phyloP scores from a whole-genome alignment of 2,113 vertebrate species.

The Tetrao urogallus region DNA sequence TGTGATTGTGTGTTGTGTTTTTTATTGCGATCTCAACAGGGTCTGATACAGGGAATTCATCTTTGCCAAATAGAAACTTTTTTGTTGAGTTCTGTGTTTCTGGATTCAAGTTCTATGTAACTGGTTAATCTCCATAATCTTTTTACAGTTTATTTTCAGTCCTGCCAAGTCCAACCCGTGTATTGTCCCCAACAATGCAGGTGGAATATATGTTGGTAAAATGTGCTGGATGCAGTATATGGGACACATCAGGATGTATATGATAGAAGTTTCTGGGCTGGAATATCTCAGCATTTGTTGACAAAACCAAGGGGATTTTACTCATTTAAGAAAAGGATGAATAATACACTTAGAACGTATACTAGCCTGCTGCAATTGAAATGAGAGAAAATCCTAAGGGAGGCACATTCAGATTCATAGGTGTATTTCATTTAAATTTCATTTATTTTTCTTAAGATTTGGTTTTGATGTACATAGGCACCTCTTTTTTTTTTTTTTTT shows the following conservation, averaged over 20 bases:
- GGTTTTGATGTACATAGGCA: background rate
- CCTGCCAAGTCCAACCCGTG: background rate
- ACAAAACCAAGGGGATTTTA: background rate
- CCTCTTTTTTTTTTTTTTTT: background rate
- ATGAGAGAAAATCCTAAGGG: background rate
- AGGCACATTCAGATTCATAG: background rate
- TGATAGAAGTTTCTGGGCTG: background rate
- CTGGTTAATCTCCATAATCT: background rate
- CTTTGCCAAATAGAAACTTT: background rate
- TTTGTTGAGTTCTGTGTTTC: background rate
- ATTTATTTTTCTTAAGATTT: background rate
- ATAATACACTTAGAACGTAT: background rate
- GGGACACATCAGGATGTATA: background rate
- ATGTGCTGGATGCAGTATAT: background rate
- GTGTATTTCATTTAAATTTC: background rate
- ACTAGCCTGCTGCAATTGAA: background rate
- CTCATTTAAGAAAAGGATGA: background rate
- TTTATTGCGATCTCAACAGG: background rate
- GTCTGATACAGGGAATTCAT: background rate
- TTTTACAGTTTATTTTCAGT: slow-evolving; percentile 13
- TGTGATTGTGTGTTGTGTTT: background rate
- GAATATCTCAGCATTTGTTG: background rate
- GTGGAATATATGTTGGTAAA: background rate
- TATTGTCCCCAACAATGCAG: background rate
- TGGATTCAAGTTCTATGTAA: background rate